phyloP scores from a whole-genome alignment of 2,113 vertebrate genomes.

The Chitala chitala region DNA sequence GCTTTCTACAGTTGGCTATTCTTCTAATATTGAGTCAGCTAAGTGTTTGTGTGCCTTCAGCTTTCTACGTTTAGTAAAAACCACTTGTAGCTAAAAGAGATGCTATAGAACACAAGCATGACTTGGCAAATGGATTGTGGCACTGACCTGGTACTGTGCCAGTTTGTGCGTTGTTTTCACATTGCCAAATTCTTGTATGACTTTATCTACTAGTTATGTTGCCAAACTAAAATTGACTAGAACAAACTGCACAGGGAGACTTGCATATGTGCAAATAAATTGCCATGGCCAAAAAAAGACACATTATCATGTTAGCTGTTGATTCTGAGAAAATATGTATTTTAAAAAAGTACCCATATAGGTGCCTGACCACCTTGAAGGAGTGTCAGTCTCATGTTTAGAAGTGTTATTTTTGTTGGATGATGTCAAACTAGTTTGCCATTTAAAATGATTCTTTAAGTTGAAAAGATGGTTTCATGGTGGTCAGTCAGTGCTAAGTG shows the following conservation, averaged over 20 bases:
- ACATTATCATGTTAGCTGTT: slow-evolving; percentile 36
- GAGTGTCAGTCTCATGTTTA: slow-evolving; percentile 37
- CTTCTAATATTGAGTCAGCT: slow-evolving; percentile 37
- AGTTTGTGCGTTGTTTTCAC: too few relatives aligned
- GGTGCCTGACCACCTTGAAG: slow-evolving; percentile 44
- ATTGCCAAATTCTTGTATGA: too few relatives aligned
- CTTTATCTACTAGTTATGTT: slow-evolving; percentile 43
- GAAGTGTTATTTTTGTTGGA: neutral
- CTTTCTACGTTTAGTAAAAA: slow-evolving; percentile 39
- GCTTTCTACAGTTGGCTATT: slow-evolving; percentile 25
- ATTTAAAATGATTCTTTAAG: neutral
- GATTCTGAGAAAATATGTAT: slow-evolving; percentile 42
- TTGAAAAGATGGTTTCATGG: neutral
- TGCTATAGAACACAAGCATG: slow-evolving; percentile 48
- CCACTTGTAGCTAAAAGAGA: slow-evolving; percentile 35
- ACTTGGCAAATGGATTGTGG: slow-evolving; percentile 50
- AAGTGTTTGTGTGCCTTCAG: slow-evolving; percentile 27
- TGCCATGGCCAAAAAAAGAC: slow-evolving; percentile 15
- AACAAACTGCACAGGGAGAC: slow-evolving; percentile 21
- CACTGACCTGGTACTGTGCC: slow-evolving; percentile 37
- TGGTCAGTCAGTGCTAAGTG: neutral
- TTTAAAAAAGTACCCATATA: slow-evolving; percentile 21
- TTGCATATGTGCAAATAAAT: slow-evolving; percentile 23
- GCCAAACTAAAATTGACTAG: slow-evolving; percentile 36
- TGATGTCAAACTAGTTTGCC: too few relatives aligned